Base-by-base conservation (phyloP, 2,797 vertebrate species). In the Pseudomugil gertrudae region DNA sequence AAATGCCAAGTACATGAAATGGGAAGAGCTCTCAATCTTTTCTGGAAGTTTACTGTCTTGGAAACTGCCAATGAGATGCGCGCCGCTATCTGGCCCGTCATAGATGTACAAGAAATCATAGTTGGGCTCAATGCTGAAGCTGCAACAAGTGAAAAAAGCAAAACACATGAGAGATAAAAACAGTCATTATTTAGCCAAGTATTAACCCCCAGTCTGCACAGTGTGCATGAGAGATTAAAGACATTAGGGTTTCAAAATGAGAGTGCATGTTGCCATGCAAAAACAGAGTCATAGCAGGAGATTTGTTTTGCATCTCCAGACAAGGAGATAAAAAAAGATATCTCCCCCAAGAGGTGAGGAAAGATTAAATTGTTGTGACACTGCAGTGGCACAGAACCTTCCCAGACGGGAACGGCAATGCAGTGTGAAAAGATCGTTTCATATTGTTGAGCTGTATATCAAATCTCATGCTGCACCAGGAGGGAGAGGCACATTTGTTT, bases 41-140 rank as follows among this genome's bases (percentile, higher is more conserved):
- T 98, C 98, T 5, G 98, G 98, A 71, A 99, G 92, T 83, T 99
- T 99, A 87, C 96, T 98, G 69, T 98, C 98, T 89, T 98, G 98
- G 90, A 99, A 98, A 65, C 97, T 99, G 76, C 97, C 97, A 82
- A 98, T 98, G 78, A 99, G 88, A 72, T 96, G 95, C 65, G 95
- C 87, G 55, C 95, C 96, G 87, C 95, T 95, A 74, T 98, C 96
- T 65, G 95, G 88, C 6, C 98, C 98, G 66, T 98, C 95, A 23
- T 99, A 97, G 84, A 99, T 98, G 81, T 98, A 98, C 55, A 99
- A 93, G 89, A 99, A 99, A 84, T 99, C 97, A 80, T 99, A 99
- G 93, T 99, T 99, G 85, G 97, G 97, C 88, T 99, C 97, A 76
- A 99, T 98, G 81, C 96, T 98, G 90, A 99, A 99, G 91, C 97